Base-by-base conservation (phyloP, 2,797 vertebrate species). In the Hemitrygon akajei region DNA sequence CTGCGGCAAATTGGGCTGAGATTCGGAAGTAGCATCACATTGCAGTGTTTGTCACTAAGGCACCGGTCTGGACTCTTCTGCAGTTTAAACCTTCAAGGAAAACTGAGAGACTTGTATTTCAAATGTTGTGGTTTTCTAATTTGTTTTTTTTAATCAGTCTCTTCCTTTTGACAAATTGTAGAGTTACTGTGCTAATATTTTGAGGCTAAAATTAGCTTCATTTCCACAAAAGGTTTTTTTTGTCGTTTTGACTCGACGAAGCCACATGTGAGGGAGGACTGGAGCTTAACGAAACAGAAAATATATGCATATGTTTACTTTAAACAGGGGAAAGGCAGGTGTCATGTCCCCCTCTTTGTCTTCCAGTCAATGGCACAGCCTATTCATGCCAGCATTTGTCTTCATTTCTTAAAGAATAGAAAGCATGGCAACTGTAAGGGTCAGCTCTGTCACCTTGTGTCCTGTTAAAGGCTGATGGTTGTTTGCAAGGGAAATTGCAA, bases 371-470 rank as follows among this genome's bases (percentile, higher is more conserved):
- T 94, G 93, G 93, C 92, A 93, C 47, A 94, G 91, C 66, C 86
- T 94, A 76, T 93, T 87, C 94, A 91, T 93, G 30, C 93, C 91
- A 63, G 76, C 56, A 58, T 93, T 94, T 77, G 76, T 40, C 93
- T 86, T 69, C 47, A 92, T 94, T 94, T 86, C 37, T 94, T 58
- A 73, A 87, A 73, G 34, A 95, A 94, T 94, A 95, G 96, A 95
- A 95, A 95, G 89, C 95, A 94, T 96, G 96, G 95, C 95, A 95
- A 94, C 94, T 94, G 95, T 95, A 94, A 94, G 94, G 94, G 94
- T 95, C 95, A 94, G 94, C 87, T 60, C 94, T 94, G 94, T 95
- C 94, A 94, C 63, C 96, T 84, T 76, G 73, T 76, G 79, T 63
- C 94, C 89, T 94, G 93, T 2, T 93, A 95, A 95, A 95, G 94